These are phyloP conservation scores for Pipistrellus kuhlii DNA, from an alignment of 2,797 vertebrate species.

Conservation along the genomic window DNA sequence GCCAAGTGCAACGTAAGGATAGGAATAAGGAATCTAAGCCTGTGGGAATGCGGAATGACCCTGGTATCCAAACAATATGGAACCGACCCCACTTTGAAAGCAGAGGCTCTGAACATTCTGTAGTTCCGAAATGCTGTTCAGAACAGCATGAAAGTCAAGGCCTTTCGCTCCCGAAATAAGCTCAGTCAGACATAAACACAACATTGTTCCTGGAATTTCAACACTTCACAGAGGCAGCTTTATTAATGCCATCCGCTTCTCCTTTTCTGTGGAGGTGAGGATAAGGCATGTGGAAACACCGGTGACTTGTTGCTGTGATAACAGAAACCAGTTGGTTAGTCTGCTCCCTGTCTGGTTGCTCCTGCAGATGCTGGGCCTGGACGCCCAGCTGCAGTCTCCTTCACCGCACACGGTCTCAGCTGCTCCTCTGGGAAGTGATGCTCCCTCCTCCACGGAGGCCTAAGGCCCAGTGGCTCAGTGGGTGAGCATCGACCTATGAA, in stretches of 20 bases:
- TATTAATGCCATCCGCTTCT: too few relatives aligned
- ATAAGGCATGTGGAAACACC: not conserved
- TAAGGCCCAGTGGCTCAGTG: too few relatives aligned
- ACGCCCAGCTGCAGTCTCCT: too few relatives aligned
- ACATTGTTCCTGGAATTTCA: conserved; percentile 27
- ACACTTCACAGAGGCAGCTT: not conserved
- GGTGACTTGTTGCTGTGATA: not conserved
- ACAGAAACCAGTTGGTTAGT: not conserved
- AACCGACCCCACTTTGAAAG: not conserved
- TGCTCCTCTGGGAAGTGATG: not conserved
- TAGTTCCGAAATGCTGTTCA: not conserved
- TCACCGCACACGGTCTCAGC: not conserved
- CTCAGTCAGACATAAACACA: not conserved
- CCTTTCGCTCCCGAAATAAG: conserved; percentile 26
- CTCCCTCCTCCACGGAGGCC: not conserved
- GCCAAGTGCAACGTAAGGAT: not conserved
- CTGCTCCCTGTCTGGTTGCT: not conserved
- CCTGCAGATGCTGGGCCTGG: not conserved
- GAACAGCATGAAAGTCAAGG: not conserved
- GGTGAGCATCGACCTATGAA: too few relatives aligned
- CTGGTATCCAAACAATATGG: not conserved
- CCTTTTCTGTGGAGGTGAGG: not conserved
- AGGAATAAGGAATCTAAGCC: too few relatives aligned
- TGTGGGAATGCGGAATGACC: not conserved
- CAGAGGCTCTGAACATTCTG: not conserved